A percentile compares a stretch with the other conserved stretches of the same genome.
Conservation (phyloP, 2,888 invertebrate species). For the Scaptomyza parva region DNA sequence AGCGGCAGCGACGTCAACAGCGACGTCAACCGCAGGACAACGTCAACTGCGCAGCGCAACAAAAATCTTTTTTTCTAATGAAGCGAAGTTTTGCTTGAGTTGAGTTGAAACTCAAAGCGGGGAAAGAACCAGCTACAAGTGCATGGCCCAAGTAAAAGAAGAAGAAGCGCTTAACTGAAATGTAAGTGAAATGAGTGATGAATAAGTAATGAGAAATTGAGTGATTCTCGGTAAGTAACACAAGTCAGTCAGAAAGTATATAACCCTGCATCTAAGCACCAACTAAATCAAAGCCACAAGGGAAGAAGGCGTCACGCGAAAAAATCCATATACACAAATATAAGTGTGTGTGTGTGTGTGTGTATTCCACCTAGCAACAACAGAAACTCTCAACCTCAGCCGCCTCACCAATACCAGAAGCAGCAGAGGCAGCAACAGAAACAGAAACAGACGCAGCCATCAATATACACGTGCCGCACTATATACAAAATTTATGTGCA, state of each 20-base stretch:
- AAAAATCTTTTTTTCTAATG: constrained; percentile 68
- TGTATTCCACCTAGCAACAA: constrained; percentile 72
- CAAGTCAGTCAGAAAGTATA: constrained; percentile 24
- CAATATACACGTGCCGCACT: constrained; percentile 66
- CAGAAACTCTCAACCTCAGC: constrained; percentile 24
- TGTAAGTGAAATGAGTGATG: constrained; percentile 1
- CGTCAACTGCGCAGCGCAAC: constrained; percentile 40
- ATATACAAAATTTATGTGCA: constrained; percentile 76
- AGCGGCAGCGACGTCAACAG: constrained; percentile 34
- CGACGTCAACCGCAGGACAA: constrained; percentile 66
- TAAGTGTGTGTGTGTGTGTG: constrained; percentile 16
- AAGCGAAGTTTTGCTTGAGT: constrained; percentile 62
- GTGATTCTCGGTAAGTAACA: constrained; percentile 16
- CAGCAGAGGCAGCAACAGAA: no score
- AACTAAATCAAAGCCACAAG: constrained; percentile 62
- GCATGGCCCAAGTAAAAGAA: constrained; percentile 11
- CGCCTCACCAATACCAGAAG: constrained; percentile 59
- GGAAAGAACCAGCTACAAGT: constrained; percentile 55
- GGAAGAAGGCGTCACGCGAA: constrained; percentile 58
- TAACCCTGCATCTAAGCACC: constrained; percentile 43
- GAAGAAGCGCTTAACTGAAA: constrained; percentile 2
- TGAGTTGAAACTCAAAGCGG: constrained; percentile 58
- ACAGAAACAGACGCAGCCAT: constrained; percentile 48
- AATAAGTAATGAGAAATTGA: constrained; percentile 2
- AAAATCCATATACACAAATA: constrained; percentile 14